These are phyloP conservation scores for Rhizoglyphus robini DNA, from an alignment of 1,140 invertebrate species.

Conservation along the genomic window DNA sequence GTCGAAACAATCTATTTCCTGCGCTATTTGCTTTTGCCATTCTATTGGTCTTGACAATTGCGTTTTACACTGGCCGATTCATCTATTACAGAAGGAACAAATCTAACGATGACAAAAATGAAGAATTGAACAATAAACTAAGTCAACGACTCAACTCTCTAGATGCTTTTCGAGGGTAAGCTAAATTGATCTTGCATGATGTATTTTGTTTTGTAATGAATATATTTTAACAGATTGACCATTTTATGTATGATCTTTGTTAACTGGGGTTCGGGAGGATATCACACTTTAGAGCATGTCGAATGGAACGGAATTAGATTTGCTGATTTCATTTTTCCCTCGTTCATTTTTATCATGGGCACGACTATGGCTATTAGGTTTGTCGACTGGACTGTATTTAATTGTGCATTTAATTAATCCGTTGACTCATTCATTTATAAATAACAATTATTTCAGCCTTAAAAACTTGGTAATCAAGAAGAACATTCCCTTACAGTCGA, in stretches of 20 bases:
- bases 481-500: conserved; percentile 28
- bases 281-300: conserved; percentile 75
- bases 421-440: neutral
- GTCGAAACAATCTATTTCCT: neutral
- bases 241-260: conserved; percentile 69
- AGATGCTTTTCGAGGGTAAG: neutral
- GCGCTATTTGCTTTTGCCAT: neutral
- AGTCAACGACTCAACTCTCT: neutral
- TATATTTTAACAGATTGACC: conserved; percentile 21
- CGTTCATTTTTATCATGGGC: conserved; percentile 46
- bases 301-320: conserved; percentile 83
- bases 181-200: too few relatives aligned
- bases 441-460: neutral
- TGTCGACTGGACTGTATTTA: too few relatives aligned
- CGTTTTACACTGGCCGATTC: neutral
- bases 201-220: too few relatives aligned
- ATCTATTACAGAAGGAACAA: neutral
- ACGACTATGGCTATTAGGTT: conserved; percentile 19
- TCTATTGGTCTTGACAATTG: neutral
- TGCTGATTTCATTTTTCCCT: conserved; percentile 89
- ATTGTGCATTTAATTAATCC: too few relatives aligned
- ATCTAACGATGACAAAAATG: neutral
- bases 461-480: conserved; percentile 8
- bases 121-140: neutral
- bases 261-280: conserved; percentile 71